Conservation (phyloP, 2,888 invertebrate species). For the Nomada flava region DNA sequence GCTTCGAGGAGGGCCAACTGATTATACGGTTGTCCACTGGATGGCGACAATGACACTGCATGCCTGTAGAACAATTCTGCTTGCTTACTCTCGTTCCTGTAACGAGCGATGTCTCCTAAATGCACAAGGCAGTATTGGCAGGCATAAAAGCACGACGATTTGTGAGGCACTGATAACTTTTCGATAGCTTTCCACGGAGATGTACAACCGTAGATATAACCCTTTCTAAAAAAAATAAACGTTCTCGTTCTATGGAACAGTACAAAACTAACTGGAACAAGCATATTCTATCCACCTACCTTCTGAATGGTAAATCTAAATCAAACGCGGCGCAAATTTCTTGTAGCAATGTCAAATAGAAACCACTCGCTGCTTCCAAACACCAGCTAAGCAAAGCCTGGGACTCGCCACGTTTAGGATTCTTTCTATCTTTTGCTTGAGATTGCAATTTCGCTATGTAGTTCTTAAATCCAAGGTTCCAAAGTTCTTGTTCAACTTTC, state of each 20-base stretch:
- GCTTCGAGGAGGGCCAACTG: slow-evolving; percentile 93
- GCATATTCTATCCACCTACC: slow-evolving; percentile 75
- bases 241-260: neutral
- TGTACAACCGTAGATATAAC: slow-evolving; percentile 84
- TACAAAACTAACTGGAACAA: neutral
- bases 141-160: slow-evolving; percentile 92
- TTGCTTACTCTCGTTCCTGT: slow-evolving; percentile 91
- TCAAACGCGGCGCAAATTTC: slow-evolving; percentile 93
- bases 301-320: slow-evolving; percentile 91
- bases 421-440: slow-evolving; percentile 92
- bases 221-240: slow-evolving; percentile 78
- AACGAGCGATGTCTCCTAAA: slow-evolving; percentile 94
- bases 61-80: slow-evolving; percentile 94
- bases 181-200: slow-evolving; percentile 83
- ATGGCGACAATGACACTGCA: slow-evolving; percentile 90
- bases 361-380: slow-evolving; percentile 93
- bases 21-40: slow-evolving; percentile 95
- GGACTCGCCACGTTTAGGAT: slow-evolving; percentile 89
- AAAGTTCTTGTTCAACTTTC: slow-evolving; percentile 95
- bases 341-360: slow-evolving; percentile 92
- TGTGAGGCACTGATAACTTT: slow-evolving; percentile 85
- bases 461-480: slow-evolving; percentile 95
- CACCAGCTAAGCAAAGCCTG: slow-evolving; percentile 93
- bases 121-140: slow-evolving; percentile 96
- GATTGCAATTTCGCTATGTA: slow-evolving; percentile 92